A percentile compares a stretch with the other conserved stretches of the same genome.
Conservation (phyloP, 2,113 vertebrate species). For the Spizaetus ornatus region DNA sequence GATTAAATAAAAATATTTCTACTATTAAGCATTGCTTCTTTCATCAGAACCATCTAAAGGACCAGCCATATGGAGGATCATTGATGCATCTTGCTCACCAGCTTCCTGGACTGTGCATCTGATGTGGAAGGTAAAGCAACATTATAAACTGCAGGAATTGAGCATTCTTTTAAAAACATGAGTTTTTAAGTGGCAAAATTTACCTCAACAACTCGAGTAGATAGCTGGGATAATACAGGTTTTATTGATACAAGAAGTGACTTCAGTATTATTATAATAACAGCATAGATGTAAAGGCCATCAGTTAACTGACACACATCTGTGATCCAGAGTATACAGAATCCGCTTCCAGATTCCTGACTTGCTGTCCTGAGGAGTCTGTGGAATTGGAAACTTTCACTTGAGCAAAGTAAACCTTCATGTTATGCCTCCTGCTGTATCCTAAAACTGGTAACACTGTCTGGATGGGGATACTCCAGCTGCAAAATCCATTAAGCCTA, state of each 20-base stretch:
- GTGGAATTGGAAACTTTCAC: not conserved
- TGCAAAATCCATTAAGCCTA: not conserved
- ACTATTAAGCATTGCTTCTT: not conserved
- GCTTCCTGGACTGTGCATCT: slow-evolving; percentile 66
- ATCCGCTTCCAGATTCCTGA: not conserved
- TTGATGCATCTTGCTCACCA: not conserved
- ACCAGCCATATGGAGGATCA: slow-evolving; percentile 82
- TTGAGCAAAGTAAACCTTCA: not conserved
- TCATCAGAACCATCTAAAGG: slow-evolving; percentile 77
- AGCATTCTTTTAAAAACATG: not conserved
- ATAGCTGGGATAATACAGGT: not conserved
- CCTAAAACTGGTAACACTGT: not conserved
- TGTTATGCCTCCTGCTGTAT: not conserved
- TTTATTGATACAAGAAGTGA: not conserved
- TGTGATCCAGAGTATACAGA: not conserved
- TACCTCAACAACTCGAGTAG: not conserved
- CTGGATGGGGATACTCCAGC: not conserved
- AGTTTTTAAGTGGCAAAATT: not conserved
- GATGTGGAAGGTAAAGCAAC: slow-evolving; percentile 84
- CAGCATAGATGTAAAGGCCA: not conserved
- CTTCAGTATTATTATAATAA: not conserved
- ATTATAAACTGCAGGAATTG: not conserved
- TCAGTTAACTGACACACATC: not conserved
- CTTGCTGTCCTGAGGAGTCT: not conserved
- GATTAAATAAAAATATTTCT: not conserved